Base-by-base conservation (phyloP, 2,113 vertebrate genomes). In the Phrynosoma blainvillii region DNA sequence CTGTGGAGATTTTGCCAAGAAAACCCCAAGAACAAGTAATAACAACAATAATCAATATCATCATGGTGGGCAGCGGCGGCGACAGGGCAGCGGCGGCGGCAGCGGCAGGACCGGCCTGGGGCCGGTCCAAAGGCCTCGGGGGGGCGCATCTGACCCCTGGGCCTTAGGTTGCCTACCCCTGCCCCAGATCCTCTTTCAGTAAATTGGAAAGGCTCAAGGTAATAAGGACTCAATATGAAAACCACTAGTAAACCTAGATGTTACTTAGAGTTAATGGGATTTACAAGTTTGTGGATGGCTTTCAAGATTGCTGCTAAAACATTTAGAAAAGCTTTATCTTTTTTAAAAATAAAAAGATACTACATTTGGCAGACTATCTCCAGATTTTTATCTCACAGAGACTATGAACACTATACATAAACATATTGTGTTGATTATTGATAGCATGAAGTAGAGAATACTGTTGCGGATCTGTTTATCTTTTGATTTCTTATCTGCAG, bases 191-290 rank as follows among this genome's bases (percentile, higher is more conserved):
- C 81, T 78, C 65, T 62, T 84, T 68, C 81, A 84, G 32, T 82
- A 76, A 82, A 81, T 52, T 42, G 68, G 81, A 85, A 56, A 2
- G 52, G 42, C 74, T 85, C 74, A 77, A 85, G 56, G 65, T 77
- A 82, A 75, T n/a, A 87, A 87, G 30, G 56, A 20, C 79, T 36
- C 56, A 76, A 32, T 27, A 30, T 1, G 21, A 65, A 68, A 65
- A 66, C 59, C 6, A 2, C n/a, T 30, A 27, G 75, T 40, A 68
- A 74, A 30, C 81, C 25, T 3, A 27, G 16, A 3, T 42, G n/a
- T 78, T 42, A 54, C 32, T 18, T 54, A 73, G 56, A 88, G 81
- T 71, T 54, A 88, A 84, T 78, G 74, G 80, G 80, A 84, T 84
- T 84, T 88, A 54, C 59, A 71, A 77, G 62, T 30, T 56, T 83